Evolutionary conservation across 2,113 vertebrate genomes (phyloP), one percentile per base, ranked within the genome.

Genomic region (Lophura nycthemera): DNA sequence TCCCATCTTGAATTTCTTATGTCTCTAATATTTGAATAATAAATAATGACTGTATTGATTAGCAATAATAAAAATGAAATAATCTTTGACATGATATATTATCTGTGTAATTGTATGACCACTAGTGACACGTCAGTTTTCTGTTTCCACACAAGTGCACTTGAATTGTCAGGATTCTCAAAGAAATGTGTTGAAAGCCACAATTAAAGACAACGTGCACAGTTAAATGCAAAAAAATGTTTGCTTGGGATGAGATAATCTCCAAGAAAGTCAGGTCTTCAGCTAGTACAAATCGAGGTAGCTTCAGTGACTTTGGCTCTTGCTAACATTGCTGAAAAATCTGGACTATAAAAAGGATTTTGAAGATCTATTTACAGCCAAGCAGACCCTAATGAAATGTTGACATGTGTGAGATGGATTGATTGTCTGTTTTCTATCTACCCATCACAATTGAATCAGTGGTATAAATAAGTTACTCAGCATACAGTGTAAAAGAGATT

Each of bases 371-470:
- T 66, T 85, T 95, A 60, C 21, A 61, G 13, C 45, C 56, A 61
- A 90, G 52, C 30, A 82, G 80, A 78, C 43, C 50, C 69, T 86
- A 60, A 24, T 76, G 48, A 67, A 76, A 43, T 73, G 52, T 38
- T 88, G 40, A n/a, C 47, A 24, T 76, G 17, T 29, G 52, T 22
- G 56, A 88, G 45, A 73, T 11, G 88, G 86, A 85, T 50, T 67
- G 72, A 48, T 89, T 70, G n/a, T 34, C 63, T 70, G 36, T 70
- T 94, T 92, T 72, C 63, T 87, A 18, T 85, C 91, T 66, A 77
- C 72, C 90, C 50, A 86, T 89, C 25, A 50, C 60, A 92, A 81
- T 3, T 92, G 78, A 83, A 85, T 91, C 64, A 86, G 67, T 74
- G 32, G 18, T 89, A 67, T 74, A 60, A 93, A 83, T 27, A 79